A percentile compares a stretch with the other conserved stretches of the same genome.
These are phyloP conservation scores for Actenoides hombroni DNA, from an alignment of 2,113 vertebrate genomes.

Conservation along the genomic window DNA sequence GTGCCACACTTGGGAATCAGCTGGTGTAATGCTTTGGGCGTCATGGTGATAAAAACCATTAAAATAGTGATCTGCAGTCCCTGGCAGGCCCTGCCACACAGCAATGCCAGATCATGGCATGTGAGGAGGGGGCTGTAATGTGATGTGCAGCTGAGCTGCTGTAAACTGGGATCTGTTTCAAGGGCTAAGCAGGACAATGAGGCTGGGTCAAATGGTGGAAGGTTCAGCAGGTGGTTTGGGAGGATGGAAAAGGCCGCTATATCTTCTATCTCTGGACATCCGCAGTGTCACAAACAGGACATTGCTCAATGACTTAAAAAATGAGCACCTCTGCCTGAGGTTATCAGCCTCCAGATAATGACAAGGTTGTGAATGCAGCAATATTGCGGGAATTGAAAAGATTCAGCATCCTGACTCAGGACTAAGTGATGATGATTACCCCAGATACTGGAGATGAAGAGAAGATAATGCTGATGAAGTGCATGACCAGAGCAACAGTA, in stretches of 20 bases:
- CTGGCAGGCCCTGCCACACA: not conserved
- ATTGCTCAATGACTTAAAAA: constrained; percentile 54
- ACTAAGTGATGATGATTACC: constrained; percentile 52
- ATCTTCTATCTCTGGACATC: not conserved
- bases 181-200: not conserved
- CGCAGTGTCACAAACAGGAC: not conserved
- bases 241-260: not conserved
- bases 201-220: not conserved
- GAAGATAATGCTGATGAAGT: constrained; percentile 55
- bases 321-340: not conserved
- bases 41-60: not conserved
- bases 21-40: not conserved
- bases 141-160: not conserved
- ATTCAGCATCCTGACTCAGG: constrained; percentile 1
- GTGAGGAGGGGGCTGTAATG: not conserved
- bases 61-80: not conserved
- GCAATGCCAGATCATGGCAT: not conserved
- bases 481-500: not conserved
- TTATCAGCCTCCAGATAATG: constrained; percentile 43
- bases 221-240: not conserved
- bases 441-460: constrained; percentile 41
- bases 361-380: constrained; percentile 21
- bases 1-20: not conserved
- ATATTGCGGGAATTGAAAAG: constrained; percentile 44
- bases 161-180: not conserved